These are phyloP conservation scores for Zaprionus nigranus DNA, from an alignment of 1,140 invertebrate species.

Conservation along the genomic window DNA sequence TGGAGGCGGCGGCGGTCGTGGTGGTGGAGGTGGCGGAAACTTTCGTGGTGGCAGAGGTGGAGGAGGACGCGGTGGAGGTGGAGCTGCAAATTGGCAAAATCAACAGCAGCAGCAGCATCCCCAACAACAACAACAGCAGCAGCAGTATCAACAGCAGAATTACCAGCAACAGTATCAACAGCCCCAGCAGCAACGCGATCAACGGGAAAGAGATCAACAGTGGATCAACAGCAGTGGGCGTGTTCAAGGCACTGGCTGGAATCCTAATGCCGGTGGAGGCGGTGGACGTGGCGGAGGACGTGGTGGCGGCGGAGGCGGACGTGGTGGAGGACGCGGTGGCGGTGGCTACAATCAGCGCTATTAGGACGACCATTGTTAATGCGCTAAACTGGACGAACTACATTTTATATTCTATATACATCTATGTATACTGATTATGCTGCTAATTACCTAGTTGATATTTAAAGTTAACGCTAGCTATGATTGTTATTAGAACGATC, in stretches of 20 bases:
- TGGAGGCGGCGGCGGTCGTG: constrained; percentile 55
- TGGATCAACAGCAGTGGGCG: constrained; percentile 73
- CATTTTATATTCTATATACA: background rate
- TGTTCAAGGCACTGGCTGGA: constrained; percentile 78
- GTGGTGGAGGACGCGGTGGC: constrained; percentile 49
- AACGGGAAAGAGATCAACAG: constrained; percentile 51
- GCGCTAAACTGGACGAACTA: constrained; percentile 17
- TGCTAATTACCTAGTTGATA: constrained; percentile 40
- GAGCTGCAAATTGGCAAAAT: constrained; percentile 50
- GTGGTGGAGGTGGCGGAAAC: constrained; percentile 60
- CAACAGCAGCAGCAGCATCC: constrained; percentile 43
- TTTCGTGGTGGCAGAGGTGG: constrained; percentile 56
- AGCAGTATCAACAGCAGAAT: constrained; percentile 27
- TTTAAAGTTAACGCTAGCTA: constrained; percentile 36
- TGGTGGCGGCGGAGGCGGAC: constrained; percentile 79
- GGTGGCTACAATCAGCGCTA: constrained; percentile 72
- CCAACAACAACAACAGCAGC: constrained; percentile 20
- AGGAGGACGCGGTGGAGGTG: constrained; percentile 45
- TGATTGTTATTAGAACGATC: constrained; percentile 26
- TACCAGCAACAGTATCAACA: constrained; percentile 28
- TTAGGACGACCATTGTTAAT: constrained; percentile 57
- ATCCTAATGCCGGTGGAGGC: constrained; percentile 54
- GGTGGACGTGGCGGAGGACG: constrained; percentile 55
- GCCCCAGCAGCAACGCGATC: constrained; percentile 34
- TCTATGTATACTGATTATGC: background rate